These are phyloP conservation scores for Microtus pennsylvanicus DNA, from an alignment of 2,113 vertebrate species.

Conservation along the genomic window DNA sequence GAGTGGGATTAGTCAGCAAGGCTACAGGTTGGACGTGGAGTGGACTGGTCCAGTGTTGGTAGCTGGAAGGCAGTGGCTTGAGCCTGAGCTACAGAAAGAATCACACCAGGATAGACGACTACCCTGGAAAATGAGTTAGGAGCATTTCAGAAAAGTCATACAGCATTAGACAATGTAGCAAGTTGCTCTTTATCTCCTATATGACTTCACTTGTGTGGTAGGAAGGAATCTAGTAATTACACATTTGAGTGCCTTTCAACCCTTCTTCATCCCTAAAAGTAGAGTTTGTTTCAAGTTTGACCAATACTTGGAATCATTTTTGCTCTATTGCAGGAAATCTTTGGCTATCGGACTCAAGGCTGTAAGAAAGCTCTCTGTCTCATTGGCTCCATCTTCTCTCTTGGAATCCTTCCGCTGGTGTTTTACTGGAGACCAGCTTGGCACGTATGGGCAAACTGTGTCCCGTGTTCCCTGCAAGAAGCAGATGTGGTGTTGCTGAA, in stretches of 20 bases:
- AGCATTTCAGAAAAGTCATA: background rate
- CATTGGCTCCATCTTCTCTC: constrained; percentile 86
- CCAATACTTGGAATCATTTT: background rate
- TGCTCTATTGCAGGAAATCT: constrained; percentile 86
- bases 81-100: background rate
- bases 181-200: background rate
- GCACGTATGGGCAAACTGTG: constrained; percentile 87
- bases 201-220: background rate
- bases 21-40: too few species aligned
- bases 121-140: background rate
- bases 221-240: background rate
- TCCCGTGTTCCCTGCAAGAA: constrained; percentile 85
- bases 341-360: constrained; percentile 86
- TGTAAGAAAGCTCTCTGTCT: constrained; percentile 83
- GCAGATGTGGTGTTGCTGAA: constrained; percentile 86
- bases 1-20: too few species aligned
- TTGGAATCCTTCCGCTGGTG: constrained; percentile 86
- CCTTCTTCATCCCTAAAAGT: background rate
- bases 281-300: background rate
- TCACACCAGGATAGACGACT: background rate
- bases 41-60: background rate
- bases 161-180: background rate
- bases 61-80: background rate
- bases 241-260: background rate
- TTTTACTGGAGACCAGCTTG: constrained; percentile 90